phyloP scores from a whole-genome alignment of 2,797 vertebrate genomes.

The Tapera naevia region DNA sequence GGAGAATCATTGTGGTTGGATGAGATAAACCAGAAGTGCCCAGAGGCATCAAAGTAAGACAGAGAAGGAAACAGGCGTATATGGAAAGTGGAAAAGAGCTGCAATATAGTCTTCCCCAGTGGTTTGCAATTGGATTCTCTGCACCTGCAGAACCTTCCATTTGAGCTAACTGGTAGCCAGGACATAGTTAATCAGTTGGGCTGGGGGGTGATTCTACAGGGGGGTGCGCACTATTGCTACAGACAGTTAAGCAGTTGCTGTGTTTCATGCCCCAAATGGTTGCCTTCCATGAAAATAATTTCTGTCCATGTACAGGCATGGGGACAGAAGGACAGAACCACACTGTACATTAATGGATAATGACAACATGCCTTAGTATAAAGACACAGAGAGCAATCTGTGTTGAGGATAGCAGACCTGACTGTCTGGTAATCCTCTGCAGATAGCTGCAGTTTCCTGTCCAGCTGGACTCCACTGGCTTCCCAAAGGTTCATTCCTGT shows the following conservation, averaged over 20 bases:
- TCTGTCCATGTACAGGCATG: accelerated
- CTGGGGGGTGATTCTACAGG: background rate
- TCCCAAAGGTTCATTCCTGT: too few relatives aligned
- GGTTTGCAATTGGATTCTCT: background rate
- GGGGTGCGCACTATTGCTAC: background rate
- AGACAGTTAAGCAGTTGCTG: background rate
- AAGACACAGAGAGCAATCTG: background rate
- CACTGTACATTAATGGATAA: background rate
- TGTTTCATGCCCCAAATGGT: background rate
- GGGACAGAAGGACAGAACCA: background rate
- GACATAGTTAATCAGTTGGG: background rate
- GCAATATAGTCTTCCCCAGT: background rate
- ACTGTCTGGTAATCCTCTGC: background rate
- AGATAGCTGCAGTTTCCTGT: background rate
- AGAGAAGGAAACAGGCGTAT: background rate
- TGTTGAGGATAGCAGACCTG: background rate
- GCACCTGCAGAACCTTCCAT: background rate
- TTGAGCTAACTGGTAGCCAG: background rate
- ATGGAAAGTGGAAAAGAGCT: background rate
- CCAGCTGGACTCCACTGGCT: background rate
- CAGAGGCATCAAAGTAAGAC: background rate
- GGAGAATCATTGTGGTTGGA: background rate
- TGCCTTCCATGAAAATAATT: background rate
- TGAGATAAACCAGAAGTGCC: background rate
- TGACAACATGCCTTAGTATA: background rate